Percentiles rank a stretch among this genome's conserved stretches.
phyloP scores from a whole-genome alignment of 2,888 invertebrate species.

The Coleophora flavipennella region DNA sequence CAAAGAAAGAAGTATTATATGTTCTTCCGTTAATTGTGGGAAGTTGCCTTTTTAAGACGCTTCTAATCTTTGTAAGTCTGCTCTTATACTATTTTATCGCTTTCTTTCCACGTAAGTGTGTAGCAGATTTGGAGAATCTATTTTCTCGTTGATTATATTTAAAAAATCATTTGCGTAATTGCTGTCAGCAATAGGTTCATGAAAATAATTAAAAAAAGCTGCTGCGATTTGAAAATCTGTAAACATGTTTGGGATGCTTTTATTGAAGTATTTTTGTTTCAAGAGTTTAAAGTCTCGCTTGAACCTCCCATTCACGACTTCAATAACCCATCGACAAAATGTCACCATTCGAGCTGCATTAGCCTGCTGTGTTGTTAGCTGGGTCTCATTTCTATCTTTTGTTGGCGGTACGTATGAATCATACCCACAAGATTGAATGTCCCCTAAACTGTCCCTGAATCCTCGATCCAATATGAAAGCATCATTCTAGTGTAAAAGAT shows the following conservation, averaged over 20 bases:
- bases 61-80: slow-evolving; percentile 3
- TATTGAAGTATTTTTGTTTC: slow-evolving; percentile 1
- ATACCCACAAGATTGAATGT: slow-evolving; percentile 4
- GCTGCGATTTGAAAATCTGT: neutral
- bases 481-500: slow-evolving; percentile 1
- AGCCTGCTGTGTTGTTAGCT: neutral
- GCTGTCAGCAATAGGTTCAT: neutral
- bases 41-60: neutral
- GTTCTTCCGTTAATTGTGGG: neutral
- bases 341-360: slow-evolving; percentile 2
- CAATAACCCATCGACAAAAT: slow-evolving; percentile 1
- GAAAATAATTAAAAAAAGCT: neutral
- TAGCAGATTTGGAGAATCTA: slow-evolving; percentile 3
- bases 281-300: neutral
- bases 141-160: neutral
- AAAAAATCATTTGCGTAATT: slow-evolving; percentile 1
- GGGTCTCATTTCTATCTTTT: neutral
- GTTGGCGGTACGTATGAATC: slow-evolving; percentile 4
- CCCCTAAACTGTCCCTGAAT: slow-evolving; percentile 4
- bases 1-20: slow-evolving; percentile 3
- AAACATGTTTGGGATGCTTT: neutral
- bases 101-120: slow-evolving; percentile 5
- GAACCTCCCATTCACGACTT: neutral
- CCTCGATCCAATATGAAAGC: slow-evolving; percentile 10
- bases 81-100: slow-evolving; percentile 2